Base-by-base conservation (phyloP, 37 sponge, comb jelly and placozoan species). In the Chondrilla cf. caribensis region DNA sequence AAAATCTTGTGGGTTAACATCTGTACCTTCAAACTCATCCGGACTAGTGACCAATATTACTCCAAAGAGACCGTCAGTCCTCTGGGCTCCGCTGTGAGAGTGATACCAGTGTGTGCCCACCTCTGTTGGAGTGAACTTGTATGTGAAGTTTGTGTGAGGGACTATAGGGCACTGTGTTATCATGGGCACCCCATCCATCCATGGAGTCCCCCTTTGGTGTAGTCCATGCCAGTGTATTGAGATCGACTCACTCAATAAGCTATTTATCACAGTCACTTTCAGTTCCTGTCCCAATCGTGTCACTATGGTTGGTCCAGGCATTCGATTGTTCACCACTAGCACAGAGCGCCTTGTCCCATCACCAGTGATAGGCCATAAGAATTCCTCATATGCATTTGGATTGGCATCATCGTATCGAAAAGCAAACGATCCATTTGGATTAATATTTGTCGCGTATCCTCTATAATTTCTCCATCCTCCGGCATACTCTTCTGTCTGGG, bases 61-160 rank as follows among this genome's bases (percentile, higher is more conserved):
- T 22, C 93, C 93, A 57, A 77, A 89, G 32, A 86, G 84, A 17
- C 93, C 93, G 31, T 89, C 90, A 22, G 93, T 87, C 36, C 90
- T 32, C 82, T 89, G 90, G 24, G 87, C 82, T 1, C 90, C 93
- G 22, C 62, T 70, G 82, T 93, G 93, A 3, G 93, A 86, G 58
- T 93, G 93, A 72, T 93, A 93, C 93, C 93, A 93, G 75, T 84
- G 84, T 28, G 93, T 93, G 0, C 93, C 93, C 35, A 88, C 35
- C 17, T 82, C 87, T 0, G n/a, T 15, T 3, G 90, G 89, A 22
- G 72, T 77, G 65, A 93, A 93, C 2, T 60, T 80, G 66, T 93
- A 93, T 18, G 43, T 64, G 51, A 87, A 93, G 26, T 40, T 42
- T 54, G 81, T 60, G 0, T 58, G 66, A 2, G 93, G 78, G 22